These are phyloP conservation scores for Saiga tatarica DNA, from an alignment of 2,113 vertebrate genomes.

Conservation along the genomic window DNA sequence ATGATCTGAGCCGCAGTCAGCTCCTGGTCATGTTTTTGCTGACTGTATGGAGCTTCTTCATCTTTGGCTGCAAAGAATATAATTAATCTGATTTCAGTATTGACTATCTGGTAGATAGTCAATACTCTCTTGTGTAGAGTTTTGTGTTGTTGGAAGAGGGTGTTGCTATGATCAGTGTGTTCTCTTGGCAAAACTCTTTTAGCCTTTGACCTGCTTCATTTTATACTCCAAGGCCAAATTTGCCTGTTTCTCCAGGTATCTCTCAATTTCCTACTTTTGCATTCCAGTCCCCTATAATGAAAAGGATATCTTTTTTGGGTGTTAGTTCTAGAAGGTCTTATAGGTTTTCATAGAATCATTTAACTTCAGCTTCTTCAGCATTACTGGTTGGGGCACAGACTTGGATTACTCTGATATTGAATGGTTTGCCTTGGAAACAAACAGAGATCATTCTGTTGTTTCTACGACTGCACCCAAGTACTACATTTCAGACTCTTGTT, in stretches of 20 bases:
- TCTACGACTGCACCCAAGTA: background rate
- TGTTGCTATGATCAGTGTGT: background rate
- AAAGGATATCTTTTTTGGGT: background rate
- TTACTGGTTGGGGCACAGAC: background rate
- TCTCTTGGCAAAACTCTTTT: background rate
- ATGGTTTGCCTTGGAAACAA: background rate
- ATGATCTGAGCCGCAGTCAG: background rate
- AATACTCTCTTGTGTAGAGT: background rate
- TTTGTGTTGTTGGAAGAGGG: background rate
- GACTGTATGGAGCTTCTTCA: background rate
- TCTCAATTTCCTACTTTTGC: background rate
- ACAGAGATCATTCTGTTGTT: background rate
- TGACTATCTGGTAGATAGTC: background rate
- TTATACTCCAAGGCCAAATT: background rate
- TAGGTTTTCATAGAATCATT: background rate
- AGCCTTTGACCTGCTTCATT: background rate
- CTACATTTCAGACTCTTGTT: background rate
- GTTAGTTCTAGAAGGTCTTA: background rate
- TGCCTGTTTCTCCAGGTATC: background rate
- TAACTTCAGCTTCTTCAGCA: background rate
- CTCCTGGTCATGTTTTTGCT: background rate
- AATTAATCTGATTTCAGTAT: background rate
- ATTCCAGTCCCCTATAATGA: background rate
- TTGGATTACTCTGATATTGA: background rate
- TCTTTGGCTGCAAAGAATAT: background rate